A percentile compares a stretch with the other conserved stretches of the same genome.
These are phyloP conservation scores for Columba janthina DNA, from an alignment of 2,113 vertebrate species.

Conservation along the genomic window DNA sequence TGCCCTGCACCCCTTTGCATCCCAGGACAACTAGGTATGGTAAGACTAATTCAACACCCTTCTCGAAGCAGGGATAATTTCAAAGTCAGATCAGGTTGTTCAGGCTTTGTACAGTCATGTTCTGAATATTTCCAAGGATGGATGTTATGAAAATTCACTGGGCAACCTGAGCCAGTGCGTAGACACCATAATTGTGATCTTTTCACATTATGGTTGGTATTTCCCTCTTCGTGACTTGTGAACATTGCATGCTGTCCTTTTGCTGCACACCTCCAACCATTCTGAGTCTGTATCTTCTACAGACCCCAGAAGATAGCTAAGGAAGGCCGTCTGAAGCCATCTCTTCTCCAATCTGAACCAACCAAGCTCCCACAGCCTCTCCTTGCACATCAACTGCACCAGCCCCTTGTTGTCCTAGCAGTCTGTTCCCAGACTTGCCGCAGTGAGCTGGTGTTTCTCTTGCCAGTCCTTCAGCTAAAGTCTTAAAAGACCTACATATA, in stretches of 20 bases:
- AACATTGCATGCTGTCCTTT: background rate
- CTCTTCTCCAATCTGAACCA: background rate
- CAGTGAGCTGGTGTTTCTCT: background rate
- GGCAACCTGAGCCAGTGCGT: background rate
- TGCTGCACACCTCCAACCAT: background rate
- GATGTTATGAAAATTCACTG: background rate
- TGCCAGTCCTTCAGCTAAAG: background rate
- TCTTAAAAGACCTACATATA: background rate
- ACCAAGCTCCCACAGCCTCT: background rate
- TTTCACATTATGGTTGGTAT: background rate
- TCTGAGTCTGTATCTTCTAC: background rate
- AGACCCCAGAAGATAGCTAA: background rate
- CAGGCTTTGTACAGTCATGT: background rate
- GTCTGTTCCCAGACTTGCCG: background rate
- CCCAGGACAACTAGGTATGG: background rate
- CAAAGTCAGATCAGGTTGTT: background rate
- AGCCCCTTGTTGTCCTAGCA: background rate
- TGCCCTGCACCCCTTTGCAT: background rate
- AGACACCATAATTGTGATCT: background rate
- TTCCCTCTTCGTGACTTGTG: background rate
- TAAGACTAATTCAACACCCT: background rate
- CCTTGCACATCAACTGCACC: background rate
- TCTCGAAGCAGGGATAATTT: background rate
- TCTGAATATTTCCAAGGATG: background rate
- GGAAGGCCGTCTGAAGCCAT: background rate